phyloP scores from a whole-genome alignment of 2,113 vertebrate species.

The Todiramphus saurophagus region DNA sequence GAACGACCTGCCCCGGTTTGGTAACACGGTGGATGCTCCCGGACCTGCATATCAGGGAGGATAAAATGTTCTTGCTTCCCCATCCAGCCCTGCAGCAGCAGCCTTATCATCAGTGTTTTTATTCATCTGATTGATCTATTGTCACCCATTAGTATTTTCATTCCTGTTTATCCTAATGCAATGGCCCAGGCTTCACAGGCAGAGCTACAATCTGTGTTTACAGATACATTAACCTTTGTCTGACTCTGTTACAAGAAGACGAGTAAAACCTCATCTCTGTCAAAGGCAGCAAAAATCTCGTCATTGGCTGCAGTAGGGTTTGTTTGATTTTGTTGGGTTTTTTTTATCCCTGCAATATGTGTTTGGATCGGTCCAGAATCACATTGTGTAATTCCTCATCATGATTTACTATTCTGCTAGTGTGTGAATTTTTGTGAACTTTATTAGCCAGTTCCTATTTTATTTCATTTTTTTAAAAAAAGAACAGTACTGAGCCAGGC shows the following conservation, averaged over 20 bases:
- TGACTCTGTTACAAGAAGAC: neutral
- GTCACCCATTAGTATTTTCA: neutral
- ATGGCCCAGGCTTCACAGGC: neutral
- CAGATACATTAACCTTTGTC: neutral
- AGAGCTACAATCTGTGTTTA: neutral
- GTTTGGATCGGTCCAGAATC: neutral
- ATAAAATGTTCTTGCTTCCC: neutral
- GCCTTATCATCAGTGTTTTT: neutral
- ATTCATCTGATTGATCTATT: neutral
- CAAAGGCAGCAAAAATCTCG: neutral
- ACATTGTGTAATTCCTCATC: neutral
- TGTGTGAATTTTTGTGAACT: neutral
- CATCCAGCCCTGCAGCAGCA: neutral
- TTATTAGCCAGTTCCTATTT: neutral
- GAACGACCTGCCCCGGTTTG: neutral
- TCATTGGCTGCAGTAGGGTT: neutral
- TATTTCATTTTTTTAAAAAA: neutral
- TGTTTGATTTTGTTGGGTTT: neutral
- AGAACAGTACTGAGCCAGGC: neutral
- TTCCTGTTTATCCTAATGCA: neutral
- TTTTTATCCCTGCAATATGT: neutral
- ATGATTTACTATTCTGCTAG: neutral
- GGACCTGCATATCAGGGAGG: neutral
- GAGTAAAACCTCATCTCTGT: neutral
- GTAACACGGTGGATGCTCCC: neutral